Evolutionary conservation across 2,888 invertebrate genomes (phyloP).

Genomic region (Melitaea athalia): DNA sequence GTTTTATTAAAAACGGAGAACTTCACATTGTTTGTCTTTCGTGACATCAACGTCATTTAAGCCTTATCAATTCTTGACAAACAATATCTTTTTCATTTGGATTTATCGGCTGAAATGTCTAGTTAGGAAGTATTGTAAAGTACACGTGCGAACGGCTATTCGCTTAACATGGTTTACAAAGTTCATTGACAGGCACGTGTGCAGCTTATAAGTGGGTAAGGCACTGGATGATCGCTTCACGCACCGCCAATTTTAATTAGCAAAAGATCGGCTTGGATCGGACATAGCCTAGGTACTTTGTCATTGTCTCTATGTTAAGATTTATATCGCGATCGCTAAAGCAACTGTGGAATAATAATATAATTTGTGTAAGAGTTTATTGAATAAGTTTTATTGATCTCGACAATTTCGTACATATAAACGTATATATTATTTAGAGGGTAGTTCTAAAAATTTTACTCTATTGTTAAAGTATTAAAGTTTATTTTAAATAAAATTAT

Average conservation of each 20-base stretch:
- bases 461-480: neutral
- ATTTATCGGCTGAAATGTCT: neutral
- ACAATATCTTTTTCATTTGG: neutral
- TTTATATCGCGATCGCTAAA: constrained; percentile 61
- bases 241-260: constrained; percentile 80
- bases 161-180: constrained; percentile 65
- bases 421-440: neutral
- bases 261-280: constrained; percentile 70
- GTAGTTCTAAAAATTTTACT: neutral
- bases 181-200: constrained; percentile 82
- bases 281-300: constrained; percentile 50
- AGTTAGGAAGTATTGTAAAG: constrained; percentile 37
- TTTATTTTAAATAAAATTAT: neutral
- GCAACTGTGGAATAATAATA: constrained; percentile 66
- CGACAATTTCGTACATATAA: constrained; percentile 12
- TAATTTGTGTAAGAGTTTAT: constrained; percentile 47
- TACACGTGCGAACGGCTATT: constrained; percentile 54
- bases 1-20: neutral
- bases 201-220: constrained; percentile 74
- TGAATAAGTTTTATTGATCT: constrained; percentile 21
- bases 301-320: constrained; percentile 65
- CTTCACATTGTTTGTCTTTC: constrained; percentile 10
- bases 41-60: constrained; percentile 2
- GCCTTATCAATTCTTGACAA: no score
- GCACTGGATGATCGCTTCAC: constrained; percentile 72